Percentiles rank a stretch among this genome's conserved stretches.
These are phyloP conservation scores for Amorpha juglandis DNA, from an alignment of 2,888 invertebrate species.

Conservation along the genomic window DNA sequence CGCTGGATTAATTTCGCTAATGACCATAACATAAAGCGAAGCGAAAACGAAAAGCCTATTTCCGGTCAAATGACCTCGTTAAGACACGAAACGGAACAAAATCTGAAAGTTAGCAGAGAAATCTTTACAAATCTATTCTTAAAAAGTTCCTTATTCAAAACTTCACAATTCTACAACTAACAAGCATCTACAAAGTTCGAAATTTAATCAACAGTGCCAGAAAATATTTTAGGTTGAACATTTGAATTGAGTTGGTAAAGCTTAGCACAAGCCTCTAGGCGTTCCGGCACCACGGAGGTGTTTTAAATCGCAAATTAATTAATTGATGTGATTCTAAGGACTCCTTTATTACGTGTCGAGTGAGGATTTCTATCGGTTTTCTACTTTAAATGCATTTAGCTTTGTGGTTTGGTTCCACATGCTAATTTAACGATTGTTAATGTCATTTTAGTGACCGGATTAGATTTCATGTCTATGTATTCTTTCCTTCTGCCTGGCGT, in stretches of 20 bases:
- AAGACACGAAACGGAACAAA: constrained; percentile 17
- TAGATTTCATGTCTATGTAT: no score
- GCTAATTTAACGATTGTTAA: no score
- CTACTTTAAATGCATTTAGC: constrained; percentile 2
- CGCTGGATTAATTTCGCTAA: constrained; percentile 17
- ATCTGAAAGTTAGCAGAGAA: constrained; percentile 20
- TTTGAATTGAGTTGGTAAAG: constrained; percentile 30
- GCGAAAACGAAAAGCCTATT: constrained; percentile 10
- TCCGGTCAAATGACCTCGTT: constrained; percentile 22
- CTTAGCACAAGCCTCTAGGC: constrained; percentile 6
- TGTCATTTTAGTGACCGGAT: no score
- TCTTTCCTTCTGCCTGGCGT: no score
- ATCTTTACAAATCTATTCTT: constrained; percentile 30
- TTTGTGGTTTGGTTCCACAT: neutral
- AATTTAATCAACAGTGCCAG: constrained; percentile 39
- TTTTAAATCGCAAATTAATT: constrained; percentile 29
- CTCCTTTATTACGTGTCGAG: neutral
- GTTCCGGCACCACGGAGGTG: constrained; percentile 16
- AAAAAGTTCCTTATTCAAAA: constrained; percentile 28
- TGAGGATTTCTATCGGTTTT: neutral
- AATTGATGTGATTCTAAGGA: constrained; percentile 19
- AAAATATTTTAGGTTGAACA: constrained; percentile 36
- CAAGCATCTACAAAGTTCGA: constrained; percentile 35
- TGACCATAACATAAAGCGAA: neutral
- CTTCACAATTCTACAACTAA: constrained; percentile 33